Base-by-base conservation (phyloP, 2,888 invertebrate species). In the Xylocampa areola region DNA sequence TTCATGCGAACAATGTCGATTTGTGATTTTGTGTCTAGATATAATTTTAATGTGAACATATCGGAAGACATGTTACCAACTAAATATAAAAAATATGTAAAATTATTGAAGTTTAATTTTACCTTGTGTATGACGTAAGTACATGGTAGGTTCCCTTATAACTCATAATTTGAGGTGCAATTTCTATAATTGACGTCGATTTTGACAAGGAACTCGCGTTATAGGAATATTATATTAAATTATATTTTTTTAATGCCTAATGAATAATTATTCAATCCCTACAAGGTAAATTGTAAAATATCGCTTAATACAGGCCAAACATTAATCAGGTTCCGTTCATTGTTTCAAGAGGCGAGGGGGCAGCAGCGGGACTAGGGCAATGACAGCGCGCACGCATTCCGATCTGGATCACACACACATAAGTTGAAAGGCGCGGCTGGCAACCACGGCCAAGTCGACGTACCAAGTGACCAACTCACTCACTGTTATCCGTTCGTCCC, bases 361-460 rank as follows among this genome's bases (percentile, higher is more conserved):
- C 79, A 74, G 64, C 62, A 68, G 63, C 65, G 73, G 67, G 55
- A 73, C 74, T 82, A 73, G 88, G 86, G 87, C 87, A 89, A 90
- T 89, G 88, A 88, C 89, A 88, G 87, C 80, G 87, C 84, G 85
- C 79, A 82, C 86, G 87, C 88, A 88, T 84, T 84, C 70, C 83
- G 82, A 88, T 89, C 84, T 84, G 76, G 76, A 79, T 68, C 78
- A 80, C 82, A 79, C 78, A 76, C 63, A 48, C 53, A 58, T 45
- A 54, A 36, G 39, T 45, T 47, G 45, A 74, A 68, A 79, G 80
- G 81, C 70, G 80, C 80, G 81, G 71, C 76, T 72, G 68, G 49
- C 72, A 64, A 73, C 71, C 74, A 52, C 59, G 35, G 23, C 68
- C 58, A 57, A 62, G 57, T 44, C 64, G 36, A 21, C 23, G 33